Evolutionary conservation across 1,140 invertebrate species (phyloP).

Genomic region (Pygmarrhopalites habei): DNA sequence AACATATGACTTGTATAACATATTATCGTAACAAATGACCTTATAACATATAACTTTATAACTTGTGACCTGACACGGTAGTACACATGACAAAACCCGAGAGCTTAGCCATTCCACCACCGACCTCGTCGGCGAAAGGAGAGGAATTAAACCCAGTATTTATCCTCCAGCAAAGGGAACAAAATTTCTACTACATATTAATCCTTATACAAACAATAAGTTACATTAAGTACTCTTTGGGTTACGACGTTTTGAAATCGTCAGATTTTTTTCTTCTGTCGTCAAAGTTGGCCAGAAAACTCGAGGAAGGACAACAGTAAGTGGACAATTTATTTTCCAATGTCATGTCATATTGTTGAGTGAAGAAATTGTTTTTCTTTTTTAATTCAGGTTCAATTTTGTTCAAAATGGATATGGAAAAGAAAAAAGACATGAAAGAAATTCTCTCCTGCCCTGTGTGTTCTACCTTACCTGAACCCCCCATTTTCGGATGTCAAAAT

Average conservation of each 20-base stretch:
- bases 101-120: too few relatives aligned
- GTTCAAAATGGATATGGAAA: too few relatives aligned
- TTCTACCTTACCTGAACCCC: slow-evolving; percentile 1
- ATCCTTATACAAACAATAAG: neutral
- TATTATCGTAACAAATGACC: too few relatives aligned
- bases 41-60: too few relatives aligned
- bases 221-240: neutral
- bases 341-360: too few relatives aligned
- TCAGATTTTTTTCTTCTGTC: neutral
- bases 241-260: neutral
- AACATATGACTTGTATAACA: too few relatives aligned
- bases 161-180: neutral
- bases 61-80: too few relatives aligned
- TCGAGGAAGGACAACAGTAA: too few relatives aligned
- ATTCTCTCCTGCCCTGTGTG: slow-evolving; percentile 19
- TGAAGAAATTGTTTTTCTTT: neutral
- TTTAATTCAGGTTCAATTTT: neutral
- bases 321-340: too few relatives aligned
- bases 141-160: too few relatives aligned
- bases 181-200: neutral
- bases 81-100: too few relatives aligned
- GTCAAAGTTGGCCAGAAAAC: neutral
- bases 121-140: too few relatives aligned
- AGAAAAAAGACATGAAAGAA: neutral
- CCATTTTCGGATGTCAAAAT: slow-evolving; percentile 25